phyloP scores from a whole-genome alignment of 2,113 vertebrate genomes.

The Pleuronectes platessa region DNA sequence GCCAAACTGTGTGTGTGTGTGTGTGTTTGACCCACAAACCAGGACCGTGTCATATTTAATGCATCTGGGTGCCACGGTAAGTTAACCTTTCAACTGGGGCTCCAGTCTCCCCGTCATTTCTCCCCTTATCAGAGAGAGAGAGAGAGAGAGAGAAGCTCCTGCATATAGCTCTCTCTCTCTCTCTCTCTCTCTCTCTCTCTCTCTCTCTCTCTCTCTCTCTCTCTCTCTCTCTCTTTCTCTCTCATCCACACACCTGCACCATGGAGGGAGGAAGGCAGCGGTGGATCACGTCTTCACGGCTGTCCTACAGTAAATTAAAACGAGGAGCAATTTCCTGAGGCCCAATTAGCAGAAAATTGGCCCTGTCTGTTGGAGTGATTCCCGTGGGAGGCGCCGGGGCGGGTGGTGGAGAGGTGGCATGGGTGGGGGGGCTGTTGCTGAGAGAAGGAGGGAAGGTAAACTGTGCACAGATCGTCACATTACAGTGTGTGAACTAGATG shows the following conservation, averaged over 20 bases:
- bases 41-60: slow-evolving; percentile 59
- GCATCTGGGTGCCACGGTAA: slow-evolving; percentile 42
- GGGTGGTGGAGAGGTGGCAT: neutral
- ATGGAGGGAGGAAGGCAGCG: slow-evolving; percentile 22
- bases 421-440: slow-evolving; percentile 21
- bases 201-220: slow-evolving; percentile 36
- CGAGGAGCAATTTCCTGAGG: slow-evolving; percentile 83
- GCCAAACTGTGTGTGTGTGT: neutral
- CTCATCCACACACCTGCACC: slow-evolving; percentile 70
- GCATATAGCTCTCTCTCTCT: slow-evolving; percentile 1
- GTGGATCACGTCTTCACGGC: slow-evolving; percentile 78
- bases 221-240: slow-evolving; percentile 36
- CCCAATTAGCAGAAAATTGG: slow-evolving; percentile 86
- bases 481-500: slow-evolving; percentile 25
- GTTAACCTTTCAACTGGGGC: slow-evolving; percentile 54
- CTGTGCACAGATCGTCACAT: slow-evolving; percentile 36
- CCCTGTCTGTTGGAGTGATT: slow-evolving; percentile 80
- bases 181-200: slow-evolving; percentile 37
- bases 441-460: slow-evolving; percentile 32
- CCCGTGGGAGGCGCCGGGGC: slow-evolving; percentile 48
- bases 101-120: slow-evolving; percentile 11
- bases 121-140: neutral
- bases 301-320: slow-evolving; percentile 83
- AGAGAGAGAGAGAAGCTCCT: slow-evolving; percentile 11
- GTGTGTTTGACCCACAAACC: slow-evolving; percentile 39